Evolutionary conservation across 2,888 invertebrate genomes (phyloP).

Genomic region (Xanthostigma xanthostigma): DNA sequence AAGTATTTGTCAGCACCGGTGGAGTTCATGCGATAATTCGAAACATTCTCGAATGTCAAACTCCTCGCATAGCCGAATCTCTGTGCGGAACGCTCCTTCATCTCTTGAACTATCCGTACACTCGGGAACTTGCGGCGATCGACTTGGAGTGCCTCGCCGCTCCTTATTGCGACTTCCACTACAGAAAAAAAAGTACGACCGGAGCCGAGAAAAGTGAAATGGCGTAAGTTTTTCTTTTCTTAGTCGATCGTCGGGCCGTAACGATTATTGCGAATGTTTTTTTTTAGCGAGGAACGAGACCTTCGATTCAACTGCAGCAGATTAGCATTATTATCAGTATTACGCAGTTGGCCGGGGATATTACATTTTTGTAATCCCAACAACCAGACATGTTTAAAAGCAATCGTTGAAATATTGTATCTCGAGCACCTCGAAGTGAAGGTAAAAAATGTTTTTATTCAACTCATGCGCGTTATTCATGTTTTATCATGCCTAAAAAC

Average conservation of each 20-base stretch:
- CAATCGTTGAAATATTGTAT: conserved; percentile 66
- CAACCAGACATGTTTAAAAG: conserved; percentile 57
- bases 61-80: conserved; percentile 81
- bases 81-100: conserved; percentile 75
- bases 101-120: conserved; percentile 70
- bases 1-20: conserved; percentile 61
- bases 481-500: no score
- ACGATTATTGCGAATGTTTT: background rate
- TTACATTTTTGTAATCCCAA: conserved; percentile 73
- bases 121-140: conserved; percentile 57
- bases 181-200: conserved; percentile 25
- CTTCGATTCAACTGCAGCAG: conserved; percentile 74
- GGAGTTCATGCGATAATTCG: conserved; percentile 71
- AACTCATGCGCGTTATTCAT: no score
- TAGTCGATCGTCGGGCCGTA: background rate
- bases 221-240: background rate
- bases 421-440: conserved; percentile 80
- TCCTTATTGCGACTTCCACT: conserved; percentile 87
- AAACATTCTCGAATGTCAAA: conserved; percentile 71
- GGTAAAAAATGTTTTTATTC: conserved; percentile 39
- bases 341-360: conserved; percentile 86
- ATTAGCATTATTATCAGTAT: conserved; percentile 63
- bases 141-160: conserved; percentile 80
- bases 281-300: conserved; percentile 54
- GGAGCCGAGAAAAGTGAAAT: background rate